These are phyloP conservation scores for Melanostigma gelatinosum DNA, from an alignment of 2,113 vertebrate genomes.

Conservation along the genomic window DNA sequence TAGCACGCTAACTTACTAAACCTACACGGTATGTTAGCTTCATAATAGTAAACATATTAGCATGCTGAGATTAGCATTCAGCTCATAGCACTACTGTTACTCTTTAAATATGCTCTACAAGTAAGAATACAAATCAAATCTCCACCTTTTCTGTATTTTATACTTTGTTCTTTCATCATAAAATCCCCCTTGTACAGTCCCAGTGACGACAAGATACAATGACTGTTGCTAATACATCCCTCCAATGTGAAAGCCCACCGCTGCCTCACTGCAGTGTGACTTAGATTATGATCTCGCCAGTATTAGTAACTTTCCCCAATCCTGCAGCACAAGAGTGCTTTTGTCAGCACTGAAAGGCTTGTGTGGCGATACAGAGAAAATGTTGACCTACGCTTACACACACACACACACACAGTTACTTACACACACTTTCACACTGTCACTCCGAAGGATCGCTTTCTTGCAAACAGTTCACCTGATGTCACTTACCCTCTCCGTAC, in stretches of 20 bases:
- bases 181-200: conserved; percentile 8
- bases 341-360: conserved; percentile 49
- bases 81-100: not conserved
- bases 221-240: conserved; percentile 17
- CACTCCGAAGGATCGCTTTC: conserved; percentile 37
- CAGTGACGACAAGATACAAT: conserved; percentile 3
- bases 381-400: conserved; percentile 50
- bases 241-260: conserved; percentile 26
- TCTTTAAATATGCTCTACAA: not conserved
- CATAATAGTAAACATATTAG: not conserved
- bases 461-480: conserved; percentile 53
- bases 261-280: conserved; percentile 42
- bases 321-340: conserved; percentile 57
- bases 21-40: not conserved
- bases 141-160: not conserved
- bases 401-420: not conserved
- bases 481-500: conserved; percentile 57
- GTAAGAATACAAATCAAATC: not conserved
- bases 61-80: not conserved
- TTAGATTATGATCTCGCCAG: conserved; percentile 65
- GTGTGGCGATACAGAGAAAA: conserved; percentile 56
- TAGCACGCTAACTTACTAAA: not conserved
- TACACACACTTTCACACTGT: conserved; percentile 42
- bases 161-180: not conserved
- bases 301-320: conserved; percentile 61